Evolutionary conservation across 2,888 invertebrate species (phyloP).

Genomic region (Drosophila maculinotata): DNA sequence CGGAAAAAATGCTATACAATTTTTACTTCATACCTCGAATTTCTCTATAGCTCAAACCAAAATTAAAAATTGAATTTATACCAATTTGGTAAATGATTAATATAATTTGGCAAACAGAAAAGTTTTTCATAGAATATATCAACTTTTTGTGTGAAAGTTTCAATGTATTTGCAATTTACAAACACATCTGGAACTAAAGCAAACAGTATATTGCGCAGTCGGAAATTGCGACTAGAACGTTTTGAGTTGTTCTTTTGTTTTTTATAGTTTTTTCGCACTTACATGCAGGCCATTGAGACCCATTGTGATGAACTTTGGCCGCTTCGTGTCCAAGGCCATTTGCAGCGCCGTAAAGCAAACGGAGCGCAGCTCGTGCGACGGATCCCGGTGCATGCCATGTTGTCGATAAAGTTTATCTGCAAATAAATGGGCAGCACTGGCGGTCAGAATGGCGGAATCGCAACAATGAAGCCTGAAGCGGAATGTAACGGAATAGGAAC

Average conservation of each 20-base stretch:
- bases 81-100: too few species aligned
- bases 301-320: slow-evolving; percentile 92
- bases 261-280: slow-evolving; percentile 84
- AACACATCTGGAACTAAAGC: too few species aligned
- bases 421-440: slow-evolving; percentile 25
- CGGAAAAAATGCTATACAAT: too few species aligned
- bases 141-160: too few species aligned
- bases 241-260: neutral
- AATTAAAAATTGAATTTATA: too few species aligned
- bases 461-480: slow-evolving; percentile 18
- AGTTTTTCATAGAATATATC: too few species aligned
- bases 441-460: slow-evolving; percentile 18
- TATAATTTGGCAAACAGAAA: too few species aligned
- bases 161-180: too few species aligned
- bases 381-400: slow-evolving; percentile 91
- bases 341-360: slow-evolving; percentile 94
- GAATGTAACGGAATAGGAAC: slow-evolving; percentile 2
- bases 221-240: too few species aligned
- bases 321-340: slow-evolving; percentile 94
- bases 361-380: slow-evolving; percentile 93
- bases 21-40: too few species aligned
- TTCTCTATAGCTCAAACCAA: too few species aligned
- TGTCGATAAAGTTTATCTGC: slow-evolving; percentile 93
- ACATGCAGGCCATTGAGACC: slow-evolving; percentile 96
- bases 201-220: too few species aligned